Base-by-base conservation (phyloP, 1,140 invertebrate genomes). In the Kradibia gibbosae region DNA sequence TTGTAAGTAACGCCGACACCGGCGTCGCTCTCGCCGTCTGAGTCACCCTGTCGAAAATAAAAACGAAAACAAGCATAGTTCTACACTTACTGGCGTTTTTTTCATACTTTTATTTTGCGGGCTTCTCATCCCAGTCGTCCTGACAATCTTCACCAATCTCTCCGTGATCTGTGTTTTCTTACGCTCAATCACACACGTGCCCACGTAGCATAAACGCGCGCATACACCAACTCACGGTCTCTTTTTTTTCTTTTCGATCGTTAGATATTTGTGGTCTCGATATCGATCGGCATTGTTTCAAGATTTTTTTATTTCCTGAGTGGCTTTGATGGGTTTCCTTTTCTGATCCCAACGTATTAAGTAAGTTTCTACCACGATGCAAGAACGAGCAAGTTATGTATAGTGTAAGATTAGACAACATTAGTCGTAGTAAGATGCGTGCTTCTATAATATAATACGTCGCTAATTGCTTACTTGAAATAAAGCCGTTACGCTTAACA, bases 1-100 rank as follows among this genome's bases (percentile, higher is more conserved):
- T 91, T 91, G 86, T 91, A 91, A 81, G 90, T 91, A 81, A 90
- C 89, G 70, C 90, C 89, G 85, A 91, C 88, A 77, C 90, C 91
- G 77, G 87, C 83, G 86, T 91, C 90, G 86, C 90, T 91, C 86
- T 91, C 91, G 48, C 86, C 89, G 82, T 91, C 91, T 80, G 90
- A 91, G 86, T 91, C 90, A 86, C 87, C 88, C 90, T 91, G 89
- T 84, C 84, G 88, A 90, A 90, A 91, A 85, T 84, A 86, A 78
- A 73, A 82, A 73, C 80, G 36, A 82, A 78, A 82, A 65, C 85
- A 88, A 90, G 88, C 89, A 90, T 8, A 78, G 88, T 84, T 88
- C 89, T 89, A 90, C 87, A 86, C 87, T 90, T 90, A 91, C 88
- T 90, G 88, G 81, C 75, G 2, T 70, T 45, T 73, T 65, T 55